Conservation (phyloP, 1,140 invertebrate genomes). For the Hirudo medicinalis region DNA sequence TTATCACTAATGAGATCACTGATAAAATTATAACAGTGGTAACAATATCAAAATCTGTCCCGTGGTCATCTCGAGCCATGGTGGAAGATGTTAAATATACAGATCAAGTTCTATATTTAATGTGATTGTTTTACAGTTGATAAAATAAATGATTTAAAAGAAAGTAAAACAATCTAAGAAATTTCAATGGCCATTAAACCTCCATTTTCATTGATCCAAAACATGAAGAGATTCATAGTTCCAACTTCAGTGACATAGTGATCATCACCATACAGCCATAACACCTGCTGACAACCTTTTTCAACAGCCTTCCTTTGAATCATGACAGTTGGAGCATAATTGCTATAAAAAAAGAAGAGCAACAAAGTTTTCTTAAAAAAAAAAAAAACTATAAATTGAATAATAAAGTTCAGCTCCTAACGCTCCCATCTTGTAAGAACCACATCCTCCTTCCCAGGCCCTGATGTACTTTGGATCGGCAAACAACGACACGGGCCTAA, state of each 20-base stretch:
- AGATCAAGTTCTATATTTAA: no score
- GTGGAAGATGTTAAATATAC: no score
- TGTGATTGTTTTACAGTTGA: no score
- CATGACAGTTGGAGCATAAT: constrained; percentile 49
- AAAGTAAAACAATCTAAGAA: no score
- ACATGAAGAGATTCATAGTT: constrained; percentile 95
- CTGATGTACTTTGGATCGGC: constrained; percentile 68
- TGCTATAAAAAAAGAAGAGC: constrained; percentile 35
- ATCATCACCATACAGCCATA: constrained; percentile 91
- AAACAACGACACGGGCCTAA: constrained; percentile 62
- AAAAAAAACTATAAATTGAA: background rate
- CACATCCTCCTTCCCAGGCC: constrained; percentile 83
- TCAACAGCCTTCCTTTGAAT: constrained; percentile 55
- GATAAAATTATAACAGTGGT: background rate
- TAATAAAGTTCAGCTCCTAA: constrained; percentile 21
- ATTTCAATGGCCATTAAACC: constrained; percentile 45
- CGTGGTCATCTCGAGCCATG: background rate
- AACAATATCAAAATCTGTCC: background rate
- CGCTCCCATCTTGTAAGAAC: constrained; percentile 88
- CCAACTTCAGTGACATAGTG: constrained; percentile 92
- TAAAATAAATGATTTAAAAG: no score
- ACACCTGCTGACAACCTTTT: constrained; percentile 77
- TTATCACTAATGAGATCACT: no score
- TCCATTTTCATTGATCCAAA: constrained; percentile 73
- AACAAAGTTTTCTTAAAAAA: background rate